A percentile compares a stretch with the other conserved stretches of the same genome.
phyloP scores from a whole-genome alignment of 2,797 vertebrate species.

The Potorous gilbertii region DNA sequence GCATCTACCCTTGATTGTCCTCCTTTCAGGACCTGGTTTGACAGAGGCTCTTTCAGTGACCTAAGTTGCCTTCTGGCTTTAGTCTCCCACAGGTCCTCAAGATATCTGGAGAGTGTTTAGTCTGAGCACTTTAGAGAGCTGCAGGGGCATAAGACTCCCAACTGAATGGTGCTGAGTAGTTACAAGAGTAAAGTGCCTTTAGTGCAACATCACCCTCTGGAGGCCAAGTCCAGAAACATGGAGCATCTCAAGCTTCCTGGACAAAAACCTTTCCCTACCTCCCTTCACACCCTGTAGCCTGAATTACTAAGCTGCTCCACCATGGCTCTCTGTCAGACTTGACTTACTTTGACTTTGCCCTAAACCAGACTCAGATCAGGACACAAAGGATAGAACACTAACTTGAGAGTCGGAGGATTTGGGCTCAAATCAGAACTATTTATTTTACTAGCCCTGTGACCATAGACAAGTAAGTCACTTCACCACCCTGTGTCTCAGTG shows the following conservation, averaged over 20 bases:
- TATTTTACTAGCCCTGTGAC: not conserved
- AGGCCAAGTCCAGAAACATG: not conserved
- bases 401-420: not conserved
- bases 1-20: not conserved
- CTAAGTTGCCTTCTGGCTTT: not conserved
- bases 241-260: not conserved
- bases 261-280: not conserved
- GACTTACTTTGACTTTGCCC: not conserved
- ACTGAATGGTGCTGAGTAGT: not conserved
- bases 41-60: not conserved
- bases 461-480: not conserved
- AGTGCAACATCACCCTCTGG: not conserved
- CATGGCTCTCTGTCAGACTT: not conserved
- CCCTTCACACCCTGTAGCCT: not conserved
- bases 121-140: not conserved
- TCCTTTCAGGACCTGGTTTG: not conserved
- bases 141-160: not conserved
- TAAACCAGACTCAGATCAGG: not conserved
- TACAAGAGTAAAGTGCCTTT: not conserved
- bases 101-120: not conserved
- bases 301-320: not conserved
- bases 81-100: not conserved
- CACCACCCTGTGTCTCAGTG: not conserved
- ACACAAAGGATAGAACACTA: not conserved
- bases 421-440: not conserved